phyloP scores from a whole-genome alignment of 2,888 invertebrate genomes.

The Drosophila nr. medialis region DNA sequence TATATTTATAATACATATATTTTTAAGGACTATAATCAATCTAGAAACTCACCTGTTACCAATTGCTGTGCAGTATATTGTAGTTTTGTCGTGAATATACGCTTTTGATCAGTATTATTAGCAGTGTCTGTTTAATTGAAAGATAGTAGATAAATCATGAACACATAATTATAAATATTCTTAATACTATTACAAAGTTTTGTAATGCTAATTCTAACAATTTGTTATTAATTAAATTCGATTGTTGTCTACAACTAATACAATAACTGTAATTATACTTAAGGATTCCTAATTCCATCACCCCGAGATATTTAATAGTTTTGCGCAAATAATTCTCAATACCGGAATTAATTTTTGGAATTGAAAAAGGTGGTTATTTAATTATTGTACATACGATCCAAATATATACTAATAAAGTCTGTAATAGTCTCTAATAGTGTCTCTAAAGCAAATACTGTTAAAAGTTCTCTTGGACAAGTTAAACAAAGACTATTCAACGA shows the following conservation, averaged over 20 bases:
- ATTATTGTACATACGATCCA: background rate
- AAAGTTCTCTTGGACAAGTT: background rate
- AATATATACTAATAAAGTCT: background rate
- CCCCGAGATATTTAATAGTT: background rate
- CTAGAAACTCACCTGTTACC: background rate
- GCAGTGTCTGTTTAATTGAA: background rate
- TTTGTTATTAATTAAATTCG: background rate
- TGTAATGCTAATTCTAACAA: background rate
- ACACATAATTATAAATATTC: background rate
- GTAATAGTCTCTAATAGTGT: background rate
- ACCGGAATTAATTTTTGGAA: background rate
- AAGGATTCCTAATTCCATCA: background rate
- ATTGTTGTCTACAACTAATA: background rate
- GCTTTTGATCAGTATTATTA: background rate
- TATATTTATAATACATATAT: no score
- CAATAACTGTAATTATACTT: background rate
- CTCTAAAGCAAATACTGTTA: background rate
- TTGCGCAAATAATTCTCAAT: background rate
- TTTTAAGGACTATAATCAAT: no score
- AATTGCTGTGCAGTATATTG: background rate
- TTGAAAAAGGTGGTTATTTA: background rate
- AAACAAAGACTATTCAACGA: background rate
- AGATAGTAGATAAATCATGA: background rate
- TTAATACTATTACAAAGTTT: background rate
- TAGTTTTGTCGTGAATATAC: background rate